Percentiles rank a stretch among this genome's conserved stretches.
Evolutionary conservation across 1,140 invertebrate species (phyloP).

Genomic region (Leguminivora glycinivorella): DNA sequence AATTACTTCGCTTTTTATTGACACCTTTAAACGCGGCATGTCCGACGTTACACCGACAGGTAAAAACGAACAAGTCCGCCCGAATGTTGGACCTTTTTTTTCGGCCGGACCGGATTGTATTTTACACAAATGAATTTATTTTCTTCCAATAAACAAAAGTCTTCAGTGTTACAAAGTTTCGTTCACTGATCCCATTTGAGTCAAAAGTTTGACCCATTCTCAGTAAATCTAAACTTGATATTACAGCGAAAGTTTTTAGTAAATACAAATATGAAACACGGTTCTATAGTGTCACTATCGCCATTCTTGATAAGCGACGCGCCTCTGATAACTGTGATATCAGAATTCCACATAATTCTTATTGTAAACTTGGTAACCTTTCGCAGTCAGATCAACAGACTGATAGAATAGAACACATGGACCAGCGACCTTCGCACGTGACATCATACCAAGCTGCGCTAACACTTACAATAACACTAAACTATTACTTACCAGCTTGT

Average conservation of each 20-base stretch:
- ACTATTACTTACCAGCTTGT: slow-evolving; percentile 81
- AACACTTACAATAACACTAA: slow-evolving; percentile 41
- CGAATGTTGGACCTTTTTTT: slow-evolving; percentile 24
- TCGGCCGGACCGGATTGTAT: slow-evolving; percentile 9
- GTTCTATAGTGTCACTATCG: slow-evolving; percentile 37
- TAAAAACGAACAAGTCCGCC: slow-evolving; percentile 15
- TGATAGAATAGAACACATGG: slow-evolving; percentile 60
- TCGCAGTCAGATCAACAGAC: slow-evolving; percentile 49
- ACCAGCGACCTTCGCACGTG: slow-evolving; percentile 68
- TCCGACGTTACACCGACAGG: slow-evolving; percentile 25
- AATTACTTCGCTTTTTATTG: slow-evolving; percentile 27
- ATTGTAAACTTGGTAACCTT: slow-evolving; percentile 42
- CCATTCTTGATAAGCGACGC: slow-evolving; percentile 53
- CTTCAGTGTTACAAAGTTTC: neutral
- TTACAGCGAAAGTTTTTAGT: neutral
- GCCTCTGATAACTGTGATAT: slow-evolving; percentile 60
- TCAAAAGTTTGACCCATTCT: neutral
- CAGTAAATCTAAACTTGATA: neutral
- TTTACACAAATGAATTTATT: slow-evolving; percentile 11
- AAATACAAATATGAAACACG: neutral
- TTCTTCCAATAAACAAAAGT: neutral
- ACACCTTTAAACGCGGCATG: slow-evolving; percentile 17
- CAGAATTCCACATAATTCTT: slow-evolving; percentile 46
- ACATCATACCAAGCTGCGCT: slow-evolving; percentile 62
- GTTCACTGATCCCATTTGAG: neutral